Base-by-base conservation (phyloP, 1,140 invertebrate genomes). In the Triops longicaudatus region DNA sequence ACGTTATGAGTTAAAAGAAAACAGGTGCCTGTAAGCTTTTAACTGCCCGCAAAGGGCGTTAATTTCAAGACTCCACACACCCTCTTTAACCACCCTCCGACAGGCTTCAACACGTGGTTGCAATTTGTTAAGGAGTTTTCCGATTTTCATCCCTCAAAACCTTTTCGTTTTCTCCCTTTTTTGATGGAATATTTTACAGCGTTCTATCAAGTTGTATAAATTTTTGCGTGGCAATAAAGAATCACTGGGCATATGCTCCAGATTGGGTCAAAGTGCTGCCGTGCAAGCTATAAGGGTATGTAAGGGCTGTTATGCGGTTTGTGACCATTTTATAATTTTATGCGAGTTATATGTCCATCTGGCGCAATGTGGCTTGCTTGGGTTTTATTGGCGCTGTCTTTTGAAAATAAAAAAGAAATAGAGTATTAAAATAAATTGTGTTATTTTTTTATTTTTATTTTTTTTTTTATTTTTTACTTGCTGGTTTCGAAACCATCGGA, bases 181-280 rank as follows among this genome's bases (percentile, higher is more conserved):
- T 22, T 63, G 14, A 22, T 37, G 50, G 7, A 63, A 63, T 63
- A 17, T 22, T 63, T 63, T 63, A 63, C 50, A 63, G 50, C 50
- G 50, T 63, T 22, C 50, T 63, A 63, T 63, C 6, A 63, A 63
- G 22, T 14, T 14, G 17, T 63, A 63, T 63, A 63, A 2, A 63
- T 63, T 63, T 63, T 63, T 63, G 50, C 50, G 50, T 63, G 14
- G 50, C 17, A 63, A 37, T 37, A 37, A 37, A 63, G 17, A 63
- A 11, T 44, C 17, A 44, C 3, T 44, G 11, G 1, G 11, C 17
- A 17, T 6, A 63, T 63, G n/a, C 50, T 17, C 50, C 50, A 17
- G 50, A 63, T 63, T 63, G 50, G 50, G 50, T 63, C 50, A 63
- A 37, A 63, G 50, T 63, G 50, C 50, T n/a, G n/a, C n/a, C n/a